Base-by-base conservation (phyloP, 2,888 invertebrate species). In the Spicauda simplicius region DNA sequence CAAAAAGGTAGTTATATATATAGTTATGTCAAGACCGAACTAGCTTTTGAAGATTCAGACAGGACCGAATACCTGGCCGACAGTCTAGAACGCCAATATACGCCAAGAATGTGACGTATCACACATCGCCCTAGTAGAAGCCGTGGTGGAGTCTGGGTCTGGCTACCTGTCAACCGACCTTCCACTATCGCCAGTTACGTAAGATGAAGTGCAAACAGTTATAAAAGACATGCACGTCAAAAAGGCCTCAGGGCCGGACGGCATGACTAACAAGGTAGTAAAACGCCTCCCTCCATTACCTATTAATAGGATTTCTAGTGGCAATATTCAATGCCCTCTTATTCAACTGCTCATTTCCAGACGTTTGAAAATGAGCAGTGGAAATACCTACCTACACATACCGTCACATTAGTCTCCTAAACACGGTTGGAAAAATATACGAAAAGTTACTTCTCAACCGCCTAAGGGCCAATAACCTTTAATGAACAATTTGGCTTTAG, bases 51-150 rank as follows among this genome's bases (percentile, higher is more conserved):
- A 7, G 55, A 55, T 3, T 8, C 10, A 0, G 66, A 61, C 5
- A 67, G 57, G 33, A 63, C 63, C 50, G 68, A 70, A 33, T 56
- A 52, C 19, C 25, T 70, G 5, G 70, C 68, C 3, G 68, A 68
- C 45, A 63, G 54, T 7, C 10, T 70, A 0, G 61, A 70, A 55
- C 7, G 30, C 19, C 69, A 71, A 55, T 69, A 58, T 19, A 33
- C 55, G 4, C 62, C 41, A 0, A 67, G 64, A 19, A 37, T 25
- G 8, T 33, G 25, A 54, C 14, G 0, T n/a, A 20, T 5, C 12
- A 20, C 54, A 54, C 25, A 6, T 54, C 14, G 25, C 54, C 12
- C 25, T 14, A 14, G 54, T 54, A 2, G 54, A 54, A 14, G 14
- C 18, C 54, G 54, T 18, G 14, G 54, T 54, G 14, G 25, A 54